Evolutionary conservation across 2,888 invertebrate genomes (phyloP).

Genomic region (Platypus cylindrus): DNA sequence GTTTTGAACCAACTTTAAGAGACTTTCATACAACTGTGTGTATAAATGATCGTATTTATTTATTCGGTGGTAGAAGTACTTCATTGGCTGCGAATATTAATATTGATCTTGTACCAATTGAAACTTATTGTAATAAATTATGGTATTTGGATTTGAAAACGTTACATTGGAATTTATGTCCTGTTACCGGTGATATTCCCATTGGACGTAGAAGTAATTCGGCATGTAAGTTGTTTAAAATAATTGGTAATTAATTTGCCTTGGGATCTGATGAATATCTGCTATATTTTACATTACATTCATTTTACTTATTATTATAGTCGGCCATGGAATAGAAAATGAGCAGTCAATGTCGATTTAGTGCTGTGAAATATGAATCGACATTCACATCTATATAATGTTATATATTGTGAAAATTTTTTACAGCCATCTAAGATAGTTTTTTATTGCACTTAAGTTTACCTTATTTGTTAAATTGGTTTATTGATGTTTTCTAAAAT

Average conservation of each 20-base stretch:
- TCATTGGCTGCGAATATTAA: conserved; percentile 33
- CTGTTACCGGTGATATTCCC: conserved; percentile 52
- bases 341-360: too few species aligned
- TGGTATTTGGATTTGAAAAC: conserved; percentile 61
- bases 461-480: too few species aligned
- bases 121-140: conserved; percentile 67
- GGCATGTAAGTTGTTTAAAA: conserved; percentile 54
- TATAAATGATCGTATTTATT: conserved; percentile 66
- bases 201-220: conserved; percentile 81
- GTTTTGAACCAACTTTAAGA: conserved; percentile 42
- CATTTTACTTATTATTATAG: too few species aligned
- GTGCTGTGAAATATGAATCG: too few species aligned
- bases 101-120: conserved; percentile 50
- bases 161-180: conserved; percentile 54
- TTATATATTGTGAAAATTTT: too few species aligned
- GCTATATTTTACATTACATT: background rate
- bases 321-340: too few species aligned
- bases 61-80: conserved; percentile 76
- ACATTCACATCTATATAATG: too few species aligned
- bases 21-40: conserved; percentile 84
- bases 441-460: too few species aligned
- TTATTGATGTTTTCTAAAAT: too few species aligned
- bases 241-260: background rate
- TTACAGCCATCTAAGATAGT: too few species aligned
- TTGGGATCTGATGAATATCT: background rate